Conservation (phyloP, 2,113 vertebrate species). For the Melanerpes aurifrons region DNA sequence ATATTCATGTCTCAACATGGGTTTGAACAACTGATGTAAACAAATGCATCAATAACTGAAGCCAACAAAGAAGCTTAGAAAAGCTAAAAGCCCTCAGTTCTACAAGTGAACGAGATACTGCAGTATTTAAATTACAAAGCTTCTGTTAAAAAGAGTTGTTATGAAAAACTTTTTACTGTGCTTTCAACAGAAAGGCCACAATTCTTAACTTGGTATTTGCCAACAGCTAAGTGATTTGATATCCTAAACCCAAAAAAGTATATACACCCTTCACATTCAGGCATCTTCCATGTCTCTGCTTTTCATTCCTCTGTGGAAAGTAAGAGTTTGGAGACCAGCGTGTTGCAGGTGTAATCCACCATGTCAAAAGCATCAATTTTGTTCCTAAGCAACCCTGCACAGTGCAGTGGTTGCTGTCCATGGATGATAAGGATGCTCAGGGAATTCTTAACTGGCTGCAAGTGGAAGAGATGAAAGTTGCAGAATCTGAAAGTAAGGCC, state of each 20-base stretch:
- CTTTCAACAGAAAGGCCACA: background rate
- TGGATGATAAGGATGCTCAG: conserved; percentile 51
- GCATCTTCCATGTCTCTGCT: background rate
- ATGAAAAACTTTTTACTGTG: background rate
- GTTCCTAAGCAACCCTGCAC: conserved; percentile 57
- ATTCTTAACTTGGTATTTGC: background rate
- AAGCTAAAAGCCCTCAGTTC: background rate
- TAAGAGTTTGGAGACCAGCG: background rate
- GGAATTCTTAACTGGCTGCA: conserved; percentile 32
- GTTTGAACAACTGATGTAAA: background rate
- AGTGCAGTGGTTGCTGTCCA: conserved; percentile 36
- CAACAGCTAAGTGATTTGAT: background rate
- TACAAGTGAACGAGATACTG: background rate
- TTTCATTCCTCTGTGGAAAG: background rate
- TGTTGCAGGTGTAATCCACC: conserved; percentile 43
- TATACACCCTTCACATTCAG: background rate
- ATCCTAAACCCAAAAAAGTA: background rate
- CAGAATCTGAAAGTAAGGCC: conserved; percentile 22
- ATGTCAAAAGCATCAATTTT: conserved; percentile 58
- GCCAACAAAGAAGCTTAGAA: background rate
- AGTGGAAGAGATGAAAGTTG: conserved; percentile 31
- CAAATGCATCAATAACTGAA: background rate
- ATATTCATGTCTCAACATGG: background rate
- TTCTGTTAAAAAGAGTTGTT: background rate
- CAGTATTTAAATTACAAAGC: background rate